Evolutionary conservation across 1,140 invertebrate species (phyloP), one percentile per base, ranked within the genome.

Genomic region (Micrasema minimum): DNA sequence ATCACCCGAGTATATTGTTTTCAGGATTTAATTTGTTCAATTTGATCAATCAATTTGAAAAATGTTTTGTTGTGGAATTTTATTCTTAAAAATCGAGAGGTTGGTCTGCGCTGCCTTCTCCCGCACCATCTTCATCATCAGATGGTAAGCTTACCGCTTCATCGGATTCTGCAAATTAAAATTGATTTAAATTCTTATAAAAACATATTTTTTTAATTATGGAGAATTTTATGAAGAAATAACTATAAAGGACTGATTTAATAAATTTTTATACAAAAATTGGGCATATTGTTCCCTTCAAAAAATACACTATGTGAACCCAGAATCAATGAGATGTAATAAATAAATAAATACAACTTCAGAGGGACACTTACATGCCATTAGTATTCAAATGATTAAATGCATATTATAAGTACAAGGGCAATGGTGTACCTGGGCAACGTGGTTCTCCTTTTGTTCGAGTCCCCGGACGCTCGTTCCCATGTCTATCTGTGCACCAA

Each of bases 401-500:
- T n/a, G n/a, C n/a, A n/a, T n/a, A n/a, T n/a, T n/a, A n/a, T n/a
- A n/a, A n/a, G n/a, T n/a, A n/a, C n/a, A n/a, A n/a, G n/a, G n/a
- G n/a, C n/a, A n/a, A n/a, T n/a, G n/a, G n/a, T 31, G 4, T 61
- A 95, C 94, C 92, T 50, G 80, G 79, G 81, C 95, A 96, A 80
- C 92, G 90, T 65, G 93, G 92, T 83, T 92, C 93, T 76, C 93
- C 92, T 78, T 90, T 87, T 62, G 90, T 92, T 78, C 93, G 88
- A 61, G 94, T 94, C 77, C 92, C 92, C 66, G 92, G 88, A 76
- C 91, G 90, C 82, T 96, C 94, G 23, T 94, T 92, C 26, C 95
- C 95, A 81, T 96, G 95, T 77, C 93, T 90, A 85, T 96, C 94
- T 48, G 96, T 94, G 85, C 95, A 97, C 95, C 95, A 97, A 82